These are phyloP conservation scores for Octodonta nipae DNA, from an alignment of 2,888 invertebrate genomes.

Conservation along the genomic window DNA sequence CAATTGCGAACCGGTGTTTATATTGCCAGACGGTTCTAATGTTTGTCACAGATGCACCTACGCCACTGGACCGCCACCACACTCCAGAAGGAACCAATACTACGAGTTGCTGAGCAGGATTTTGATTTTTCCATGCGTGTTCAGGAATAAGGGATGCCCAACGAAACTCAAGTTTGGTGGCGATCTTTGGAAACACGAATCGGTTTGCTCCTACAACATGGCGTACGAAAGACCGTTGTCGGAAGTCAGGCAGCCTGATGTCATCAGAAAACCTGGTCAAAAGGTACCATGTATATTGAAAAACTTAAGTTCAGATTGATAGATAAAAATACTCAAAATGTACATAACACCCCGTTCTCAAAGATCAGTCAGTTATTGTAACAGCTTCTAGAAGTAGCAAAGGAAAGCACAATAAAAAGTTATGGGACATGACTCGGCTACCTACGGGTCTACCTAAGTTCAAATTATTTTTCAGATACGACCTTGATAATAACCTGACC, in stretches of 20 bases:
- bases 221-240: slow-evolving; percentile 14
- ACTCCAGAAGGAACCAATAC: slow-evolving; percentile 21
- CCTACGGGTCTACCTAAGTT: too few relatives aligned
- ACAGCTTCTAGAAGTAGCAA: too few relatives aligned
- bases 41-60: slow-evolving; percentile 29
- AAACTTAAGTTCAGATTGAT: too few relatives aligned
- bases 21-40: slow-evolving; percentile 24
- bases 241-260: not conserved
- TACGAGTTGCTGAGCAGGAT: slow-evolving; percentile 26
- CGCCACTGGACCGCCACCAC: slow-evolving; percentile 21
- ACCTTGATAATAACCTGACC: too few relatives aligned
- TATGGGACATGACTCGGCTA: too few relatives aligned
- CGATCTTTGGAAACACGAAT: slow-evolving; percentile 25
- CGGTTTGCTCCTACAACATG: slow-evolving; percentile 23
- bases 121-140: slow-evolving; percentile 29
- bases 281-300: too few relatives aligned
- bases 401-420: too few relatives aligned
- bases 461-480: too few relatives aligned
- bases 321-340: too few relatives aligned
- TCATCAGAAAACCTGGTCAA: too few relatives aligned
- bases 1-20: slow-evolving; percentile 26
- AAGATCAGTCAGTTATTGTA: too few relatives aligned
- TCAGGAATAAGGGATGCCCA: slow-evolving; percentile 18
- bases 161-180: slow-evolving; percentile 23
- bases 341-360: too few relatives aligned